phyloP scores from a whole-genome alignment of 1,140 invertebrate species.

The Drosophila parvula region DNA sequence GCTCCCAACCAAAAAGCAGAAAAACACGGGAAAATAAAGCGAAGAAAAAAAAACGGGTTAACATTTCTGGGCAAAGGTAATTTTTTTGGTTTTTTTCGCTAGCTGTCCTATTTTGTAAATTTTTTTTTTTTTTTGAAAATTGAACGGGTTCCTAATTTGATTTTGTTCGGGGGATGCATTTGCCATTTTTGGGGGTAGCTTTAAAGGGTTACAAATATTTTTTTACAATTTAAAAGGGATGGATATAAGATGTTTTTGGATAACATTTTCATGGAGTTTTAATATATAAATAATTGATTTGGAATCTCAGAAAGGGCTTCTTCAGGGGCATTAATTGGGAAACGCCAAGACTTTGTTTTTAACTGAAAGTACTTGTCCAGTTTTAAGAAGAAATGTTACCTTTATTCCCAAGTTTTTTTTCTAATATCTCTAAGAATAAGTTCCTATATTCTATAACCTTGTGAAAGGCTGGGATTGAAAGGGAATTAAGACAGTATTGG shows the following conservation, averaged over 20 bases:
- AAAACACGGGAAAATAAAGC: conserved; percentile 17
- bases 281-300: conserved; percentile 24
- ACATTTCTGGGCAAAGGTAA: conserved; percentile 66
- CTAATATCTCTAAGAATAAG: neutral
- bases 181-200: neutral
- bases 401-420: no score
- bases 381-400: neutral
- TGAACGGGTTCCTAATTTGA: conserved; percentile 44
- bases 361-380: neutral
- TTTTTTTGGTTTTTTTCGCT: conserved; percentile 53
- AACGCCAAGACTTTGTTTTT: neutral
- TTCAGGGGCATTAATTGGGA: neutral
- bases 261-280: conserved; percentile 1
- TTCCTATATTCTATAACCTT: neutral
- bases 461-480: no score
- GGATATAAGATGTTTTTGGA: neutral
- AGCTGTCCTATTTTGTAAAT: conserved; percentile 42
- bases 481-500: no score
- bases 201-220: conserved; percentile 22
- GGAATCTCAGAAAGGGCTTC: neutral
- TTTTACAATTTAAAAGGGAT: neutral
- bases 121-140: conserved; percentile 43
- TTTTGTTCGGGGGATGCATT: conserved; percentile 22
- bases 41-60: conserved; percentile 55
- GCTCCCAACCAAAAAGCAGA: conserved; percentile 26